Evolutionary conservation across 1,140 invertebrate species (phyloP).

Genomic region (Zaprionus taronus): DNA sequence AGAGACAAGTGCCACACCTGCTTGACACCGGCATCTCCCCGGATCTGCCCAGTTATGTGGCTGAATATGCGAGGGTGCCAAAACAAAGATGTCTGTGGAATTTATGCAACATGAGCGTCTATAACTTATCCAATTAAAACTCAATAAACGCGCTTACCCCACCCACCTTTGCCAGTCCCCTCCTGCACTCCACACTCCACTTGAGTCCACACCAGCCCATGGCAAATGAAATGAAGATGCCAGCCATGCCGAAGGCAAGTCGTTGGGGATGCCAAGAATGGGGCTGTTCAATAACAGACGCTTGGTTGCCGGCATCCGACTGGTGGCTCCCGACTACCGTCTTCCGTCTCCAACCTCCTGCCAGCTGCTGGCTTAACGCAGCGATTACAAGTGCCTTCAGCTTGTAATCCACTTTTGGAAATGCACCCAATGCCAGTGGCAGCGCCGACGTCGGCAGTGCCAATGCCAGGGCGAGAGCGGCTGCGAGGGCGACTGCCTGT

Average conservation of each 20-base stretch:
- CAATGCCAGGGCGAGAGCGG: slow-evolving; percentile 5
- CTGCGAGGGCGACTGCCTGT: slow-evolving; percentile 25
- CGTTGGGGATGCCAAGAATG: slow-evolving; percentile 27
- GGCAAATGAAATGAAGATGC: slow-evolving; percentile 71
- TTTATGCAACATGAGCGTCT: slow-evolving; percentile 81
- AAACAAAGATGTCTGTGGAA: slow-evolving; percentile 76
- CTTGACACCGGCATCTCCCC: no score
- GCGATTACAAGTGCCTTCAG: slow-evolving; percentile 82
- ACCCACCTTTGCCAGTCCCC: slow-evolving; percentile 14
- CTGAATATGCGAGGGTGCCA: slow-evolving; percentile 53
- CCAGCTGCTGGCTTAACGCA: slow-evolving; percentile 68
- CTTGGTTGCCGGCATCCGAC: slow-evolving; percentile 4
- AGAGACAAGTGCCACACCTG: slow-evolving; percentile 27
- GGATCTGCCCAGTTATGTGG: slow-evolving; percentile 5
- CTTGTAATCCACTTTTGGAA: slow-evolving; percentile 82
- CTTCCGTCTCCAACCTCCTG: background rate
- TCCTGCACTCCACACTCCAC: background rate
- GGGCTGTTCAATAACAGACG: slow-evolving; percentile 66
- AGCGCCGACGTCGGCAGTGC: background rate
- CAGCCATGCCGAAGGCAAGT: slow-evolving; percentile 49
- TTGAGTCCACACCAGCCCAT: background rate
- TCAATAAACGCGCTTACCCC: slow-evolving; percentile 72
- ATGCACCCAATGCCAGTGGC: slow-evolving; percentile 58
- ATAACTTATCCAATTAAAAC: slow-evolving; percentile 83
- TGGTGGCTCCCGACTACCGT: background rate